phyloP scores from a whole-genome alignment of 2,888 invertebrate genomes.

The Cheiracanthium punctorium region DNA sequence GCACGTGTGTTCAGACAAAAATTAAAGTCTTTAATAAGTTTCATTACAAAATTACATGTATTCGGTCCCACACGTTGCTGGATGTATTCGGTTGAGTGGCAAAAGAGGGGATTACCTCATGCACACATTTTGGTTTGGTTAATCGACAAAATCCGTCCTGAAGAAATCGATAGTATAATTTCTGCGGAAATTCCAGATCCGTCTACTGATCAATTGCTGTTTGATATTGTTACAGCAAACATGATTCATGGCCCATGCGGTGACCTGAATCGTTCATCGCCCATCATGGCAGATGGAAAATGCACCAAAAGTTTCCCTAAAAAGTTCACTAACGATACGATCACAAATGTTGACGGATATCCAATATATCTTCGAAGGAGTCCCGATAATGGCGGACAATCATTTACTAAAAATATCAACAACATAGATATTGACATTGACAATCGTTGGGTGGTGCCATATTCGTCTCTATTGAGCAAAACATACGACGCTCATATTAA shows the following conservation, averaged over 20 bases:
- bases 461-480: no score
- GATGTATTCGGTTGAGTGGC: conserved; percentile 73
- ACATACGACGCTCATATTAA: no score
- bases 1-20: conserved; percentile 73
- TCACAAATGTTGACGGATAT: background rate
- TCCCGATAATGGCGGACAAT: conserved; percentile 25
- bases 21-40: conserved; percentile 22
- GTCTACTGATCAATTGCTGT: background rate
- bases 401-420: conserved; percentile 12
- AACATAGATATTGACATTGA: background rate
- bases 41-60: conserved; percentile 49
- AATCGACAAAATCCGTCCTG: conserved; percentile 22
- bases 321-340: background rate
- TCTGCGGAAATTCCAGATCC: conserved; percentile 53
- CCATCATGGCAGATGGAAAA: conserved; percentile 2
- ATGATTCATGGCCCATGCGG: conserved; percentile 45
- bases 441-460: no score
- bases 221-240: conserved; percentile 15
- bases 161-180: conserved; percentile 29
- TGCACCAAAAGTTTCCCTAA: conserved; percentile 1
- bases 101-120: conserved; percentile 75
- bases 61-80: conserved; percentile 72
- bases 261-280: background rate
- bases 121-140: conserved; percentile 70
- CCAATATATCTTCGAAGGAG: conserved; percentile 9